Percentiles rank a stretch among this genome's conserved stretches.
These are phyloP conservation scores for Parasteatoda lunata DNA, from an alignment of 2,888 invertebrate genomes.

Conservation along the genomic window DNA sequence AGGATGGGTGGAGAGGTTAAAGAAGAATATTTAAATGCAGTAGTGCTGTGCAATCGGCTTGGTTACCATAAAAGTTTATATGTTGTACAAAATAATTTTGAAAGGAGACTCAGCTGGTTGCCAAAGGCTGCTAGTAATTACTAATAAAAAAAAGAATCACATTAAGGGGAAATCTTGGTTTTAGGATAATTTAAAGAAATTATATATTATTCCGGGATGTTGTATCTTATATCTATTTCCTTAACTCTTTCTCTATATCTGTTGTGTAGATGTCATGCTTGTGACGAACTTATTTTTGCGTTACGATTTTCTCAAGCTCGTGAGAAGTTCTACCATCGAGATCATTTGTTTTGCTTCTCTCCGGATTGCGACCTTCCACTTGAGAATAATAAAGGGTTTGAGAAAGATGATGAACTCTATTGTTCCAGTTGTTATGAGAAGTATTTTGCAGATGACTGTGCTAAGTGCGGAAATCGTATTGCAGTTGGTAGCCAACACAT, in stretches of 20 bases:
- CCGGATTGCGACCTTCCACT: constrained; percentile 21
- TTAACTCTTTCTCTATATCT: background rate
- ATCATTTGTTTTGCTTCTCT: constrained; percentile 34
- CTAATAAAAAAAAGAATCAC: background rate
- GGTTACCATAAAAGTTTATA: no score
- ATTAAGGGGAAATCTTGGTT: background rate
- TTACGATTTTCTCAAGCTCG: background rate
- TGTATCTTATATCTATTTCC: background rate
- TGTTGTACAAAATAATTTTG: no score
- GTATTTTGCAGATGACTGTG: constrained; percentile 16
- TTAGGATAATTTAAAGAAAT: background rate
- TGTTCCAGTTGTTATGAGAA: constrained; percentile 34
- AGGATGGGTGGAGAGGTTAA: background rate
- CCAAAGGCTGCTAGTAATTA: background rate
- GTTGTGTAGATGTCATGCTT: constrained; percentile 22
- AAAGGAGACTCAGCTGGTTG: background rate
- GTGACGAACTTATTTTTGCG: constrained; percentile 51
- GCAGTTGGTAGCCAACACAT: background rate
- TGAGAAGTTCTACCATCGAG: constrained; percentile 27
- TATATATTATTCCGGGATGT: background rate
- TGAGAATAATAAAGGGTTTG: constrained; percentile 22
- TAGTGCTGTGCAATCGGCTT: no score
- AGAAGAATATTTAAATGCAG: background rate
- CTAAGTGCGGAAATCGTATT: constrained; percentile 25
- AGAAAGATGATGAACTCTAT: constrained; percentile 27